Base-by-base conservation (phyloP, 2,888 invertebrate species). In the Machimus atricapillus region DNA sequence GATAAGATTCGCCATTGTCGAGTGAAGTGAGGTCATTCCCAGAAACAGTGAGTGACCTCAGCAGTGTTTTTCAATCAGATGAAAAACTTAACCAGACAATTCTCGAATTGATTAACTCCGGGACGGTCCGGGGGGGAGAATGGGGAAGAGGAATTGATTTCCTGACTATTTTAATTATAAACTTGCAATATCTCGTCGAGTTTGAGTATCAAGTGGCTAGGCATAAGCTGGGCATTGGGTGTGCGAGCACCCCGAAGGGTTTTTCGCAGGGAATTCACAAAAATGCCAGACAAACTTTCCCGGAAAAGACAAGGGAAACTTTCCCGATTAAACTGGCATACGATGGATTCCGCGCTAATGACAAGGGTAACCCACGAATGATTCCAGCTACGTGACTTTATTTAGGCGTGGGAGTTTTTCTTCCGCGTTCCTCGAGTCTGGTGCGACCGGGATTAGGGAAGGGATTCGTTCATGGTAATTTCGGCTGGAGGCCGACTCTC, bases 331-430 rank as follows among this genome's bases (percentile, higher is more conserved):
- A 56, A 56, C 23, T 43, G 81, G 52, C 31, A 31, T 56, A 83
- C 19, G 83, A 83, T 66, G 83, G 83, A 37, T 23, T 83, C 5
- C 27, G 31, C 40, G 40, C 58, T 83, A 73, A 83, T 83, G 83
- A 83, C 83, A 83, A 83, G 58, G 83, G 83, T 73, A 83, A 73
- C 83, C 83, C 66, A 73, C 40, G 37, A 83, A 73, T 37, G n/a
- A 83, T 66, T 66, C 40, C 66, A 19, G 37, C 12, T 66, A 56
- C 81, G 56, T 56, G 56, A 19, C 46, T 79, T 46, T 79, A 19
- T 27, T 27, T 27, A 66, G 27, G 12, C 19, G 19, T 79, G 40
- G 9, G 27, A 23, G 19, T 79, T 79, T 40, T 46, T 79, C 43
- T 79, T 79, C 8, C 40, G 76, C 34, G 40, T 76, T 31, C 74